These are phyloP conservation scores for Antheraea assamensis DNA, from an alignment of 2,888 invertebrate genomes.

Conservation along the genomic window DNA sequence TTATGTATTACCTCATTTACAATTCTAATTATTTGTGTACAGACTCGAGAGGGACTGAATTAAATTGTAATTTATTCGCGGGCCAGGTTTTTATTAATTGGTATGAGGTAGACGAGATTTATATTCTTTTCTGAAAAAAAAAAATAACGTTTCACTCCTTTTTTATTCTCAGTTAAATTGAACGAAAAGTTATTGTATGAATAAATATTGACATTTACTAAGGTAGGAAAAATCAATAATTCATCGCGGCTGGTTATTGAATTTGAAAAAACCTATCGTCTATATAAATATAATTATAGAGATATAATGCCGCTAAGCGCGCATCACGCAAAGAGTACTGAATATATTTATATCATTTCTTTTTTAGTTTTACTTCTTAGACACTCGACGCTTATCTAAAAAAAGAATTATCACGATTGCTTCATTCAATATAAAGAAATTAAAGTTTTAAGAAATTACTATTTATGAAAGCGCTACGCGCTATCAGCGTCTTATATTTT, in stretches of 20 bases:
- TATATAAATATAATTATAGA: too few species aligned
- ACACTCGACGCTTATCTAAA: too few species aligned
- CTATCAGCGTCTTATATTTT: too few species aligned
- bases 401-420: too few species aligned
- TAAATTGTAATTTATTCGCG: constrained; percentile 65
- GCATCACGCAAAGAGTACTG: too few species aligned
- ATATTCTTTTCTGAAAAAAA: constrained; percentile 17
- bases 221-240: neutral
- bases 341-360: too few species aligned
- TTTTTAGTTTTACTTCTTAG: too few species aligned
- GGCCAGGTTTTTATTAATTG: constrained; percentile 48
- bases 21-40: constrained; percentile 69
- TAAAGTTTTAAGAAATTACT: too few species aligned
- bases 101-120: constrained; percentile 17
- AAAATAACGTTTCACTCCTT: neutral
- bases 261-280: too few species aligned
- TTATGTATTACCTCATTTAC: constrained; percentile 63
- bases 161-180: constrained; percentile 4
- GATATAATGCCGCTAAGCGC: too few species aligned
- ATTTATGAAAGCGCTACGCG: too few species aligned
- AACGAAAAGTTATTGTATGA: constrained; percentile 15
- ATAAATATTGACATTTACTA: neutral
- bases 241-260: neutral
- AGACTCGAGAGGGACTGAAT: constrained; percentile 51
- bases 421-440: too few species aligned